Percentiles rank a stretch among this genome's conserved stretches.
Conservation (phyloP, 2,113 vertebrate species). For the Laticauda colubrina region DNA sequence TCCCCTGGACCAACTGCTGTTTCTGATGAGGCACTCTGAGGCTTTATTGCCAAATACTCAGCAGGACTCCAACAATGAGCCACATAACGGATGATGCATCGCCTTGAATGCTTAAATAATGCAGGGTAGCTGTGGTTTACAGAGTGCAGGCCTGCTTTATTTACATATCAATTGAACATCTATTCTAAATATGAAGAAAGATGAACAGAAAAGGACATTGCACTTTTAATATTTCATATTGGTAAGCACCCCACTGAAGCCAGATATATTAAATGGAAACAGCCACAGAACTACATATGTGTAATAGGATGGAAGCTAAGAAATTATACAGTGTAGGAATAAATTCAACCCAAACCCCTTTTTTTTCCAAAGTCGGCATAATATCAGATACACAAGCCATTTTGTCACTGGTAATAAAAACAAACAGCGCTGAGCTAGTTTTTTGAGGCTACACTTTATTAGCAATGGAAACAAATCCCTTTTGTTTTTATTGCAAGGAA, state of each 20-base stretch:
- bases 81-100: conserved; percentile 81
- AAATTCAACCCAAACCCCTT: conserved; percentile 13
- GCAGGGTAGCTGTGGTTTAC: conserved; percentile 69
- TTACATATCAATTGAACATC: conserved; percentile 82
- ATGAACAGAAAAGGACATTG: conserved; percentile 56
- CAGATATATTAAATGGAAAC: conserved; percentile 34
- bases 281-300: conserved; percentile 14
- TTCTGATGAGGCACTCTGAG: conserved; percentile 84
- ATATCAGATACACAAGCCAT: background rate
- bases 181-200: conserved; percentile 73
- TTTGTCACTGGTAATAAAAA: conserved; percentile 29
- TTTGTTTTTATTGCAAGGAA: conserved; percentile 19
- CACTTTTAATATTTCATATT: conserved; percentile 75
- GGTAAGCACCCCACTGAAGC: conserved; percentile 53
- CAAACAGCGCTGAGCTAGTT: conserved; percentile 7
- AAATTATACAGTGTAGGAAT: background rate
- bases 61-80: conserved; percentile 81
- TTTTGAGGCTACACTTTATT: conserved; percentile 11
- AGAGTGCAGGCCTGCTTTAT: conserved; percentile 73
- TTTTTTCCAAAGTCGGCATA: conserved; percentile 19
- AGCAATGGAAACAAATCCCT: conserved; percentile 16
- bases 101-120: conserved; percentile 78
- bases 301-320: background rate
- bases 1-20: conserved; percentile 81
- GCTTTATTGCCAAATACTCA: conserved; percentile 84